phyloP scores from a whole-genome alignment of 30 jellyfish, hydroid and myxozoan species.

The Clytia hemisphaerica region DNA sequence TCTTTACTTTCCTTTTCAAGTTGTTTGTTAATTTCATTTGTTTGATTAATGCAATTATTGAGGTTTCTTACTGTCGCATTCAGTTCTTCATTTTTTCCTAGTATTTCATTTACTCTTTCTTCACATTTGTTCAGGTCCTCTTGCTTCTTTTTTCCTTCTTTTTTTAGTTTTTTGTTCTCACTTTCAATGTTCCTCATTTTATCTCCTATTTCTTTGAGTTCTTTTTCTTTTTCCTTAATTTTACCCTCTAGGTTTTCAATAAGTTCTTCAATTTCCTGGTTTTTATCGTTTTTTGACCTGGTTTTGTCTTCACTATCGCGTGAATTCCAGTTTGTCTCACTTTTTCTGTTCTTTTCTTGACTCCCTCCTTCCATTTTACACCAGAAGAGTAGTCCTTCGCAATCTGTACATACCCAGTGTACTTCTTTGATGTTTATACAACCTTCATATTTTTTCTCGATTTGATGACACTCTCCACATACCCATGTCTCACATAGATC shows the following conservation, averaged over 20 bases:
- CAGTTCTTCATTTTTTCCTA: neutral
- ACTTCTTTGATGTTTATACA: too few species aligned
- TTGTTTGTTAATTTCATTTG: slow-evolving; percentile 2
- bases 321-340: too few species aligned
- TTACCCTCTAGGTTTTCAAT: neutral
- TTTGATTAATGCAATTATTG: neutral
- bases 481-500: too few species aligned
- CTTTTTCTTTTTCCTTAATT: neutral
- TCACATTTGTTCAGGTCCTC: neutral
- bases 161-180: neutral
- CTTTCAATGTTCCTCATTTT: neutral
- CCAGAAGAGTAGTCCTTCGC: too few species aligned
- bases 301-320: too few species aligned
- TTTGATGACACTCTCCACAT: too few species aligned
- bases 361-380: too few species aligned
- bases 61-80: too few species aligned
- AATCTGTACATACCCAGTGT: too few species aligned
- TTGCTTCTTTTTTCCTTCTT: neutral
- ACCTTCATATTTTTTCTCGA: too few species aligned
- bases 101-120: neutral
- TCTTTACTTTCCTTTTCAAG: neutral
- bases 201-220: neutral
- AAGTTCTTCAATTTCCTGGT: neutral
- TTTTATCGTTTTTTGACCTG: too few species aligned
- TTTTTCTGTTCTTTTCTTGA: too few species aligned